Conservation (phyloP, 2,797 vertebrate genomes). For the Sebastes hopkinsi region DNA sequence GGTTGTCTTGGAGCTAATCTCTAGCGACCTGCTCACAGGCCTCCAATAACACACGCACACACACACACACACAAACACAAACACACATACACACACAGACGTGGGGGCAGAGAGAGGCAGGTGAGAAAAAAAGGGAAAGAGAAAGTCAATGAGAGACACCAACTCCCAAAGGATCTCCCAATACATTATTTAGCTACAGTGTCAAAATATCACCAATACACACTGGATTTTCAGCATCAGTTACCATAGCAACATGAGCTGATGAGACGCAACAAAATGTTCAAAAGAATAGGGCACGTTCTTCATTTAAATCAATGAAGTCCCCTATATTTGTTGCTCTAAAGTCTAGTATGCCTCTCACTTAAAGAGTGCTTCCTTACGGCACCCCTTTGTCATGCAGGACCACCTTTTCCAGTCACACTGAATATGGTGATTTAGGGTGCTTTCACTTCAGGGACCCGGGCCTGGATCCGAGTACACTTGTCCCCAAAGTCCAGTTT, state of each 20-base stretch:
- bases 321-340: not conserved
- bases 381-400: not conserved
- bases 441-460: too few species aligned
- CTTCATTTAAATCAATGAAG: not conserved
- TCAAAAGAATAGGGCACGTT: not conserved
- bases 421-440: not conserved
- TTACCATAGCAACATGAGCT: not conserved
- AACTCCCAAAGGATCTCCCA: not conserved
- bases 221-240: not conserved
- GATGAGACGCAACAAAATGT: not conserved
- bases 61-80: not conserved
- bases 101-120: not conserved
- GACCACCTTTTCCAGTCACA: not conserved
- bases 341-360: not conserved
- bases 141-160: not conserved
- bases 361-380: not conserved
- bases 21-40: constrained; percentile 8
- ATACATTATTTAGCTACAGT: constrained; percentile 15
- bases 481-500: too few species aligned
- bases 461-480: too few species aligned
- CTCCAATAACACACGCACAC: not conserved
- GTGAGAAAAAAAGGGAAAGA: not conserved
- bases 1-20: constrained; percentile 53
- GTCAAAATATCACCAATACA: constrained; percentile 13
- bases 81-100: not conserved